phyloP scores from a whole-genome alignment of 2,888 invertebrate genomes.

The Philereme vetulata region DNA sequence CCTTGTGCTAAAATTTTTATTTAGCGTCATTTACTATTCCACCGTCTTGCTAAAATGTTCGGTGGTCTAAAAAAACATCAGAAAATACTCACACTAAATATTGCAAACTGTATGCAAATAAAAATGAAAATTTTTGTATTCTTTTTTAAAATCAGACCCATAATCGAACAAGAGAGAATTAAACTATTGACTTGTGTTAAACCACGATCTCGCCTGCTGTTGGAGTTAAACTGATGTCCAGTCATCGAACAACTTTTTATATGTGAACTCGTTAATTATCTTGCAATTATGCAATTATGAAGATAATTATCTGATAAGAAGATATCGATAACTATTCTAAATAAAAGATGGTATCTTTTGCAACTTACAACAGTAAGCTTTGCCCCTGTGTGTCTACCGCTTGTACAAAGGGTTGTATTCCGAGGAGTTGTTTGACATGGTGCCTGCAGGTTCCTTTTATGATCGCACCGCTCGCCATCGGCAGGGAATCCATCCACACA shows the following conservation, averaged over 20 bases:
- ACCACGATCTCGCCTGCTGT: no score
- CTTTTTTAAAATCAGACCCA: conserved; percentile 8
- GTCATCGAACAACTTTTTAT: conserved; percentile 1
- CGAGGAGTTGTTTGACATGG: no score
- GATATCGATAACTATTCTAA: not conserved
- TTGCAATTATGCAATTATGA: not conserved
- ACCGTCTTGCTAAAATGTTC: no score
- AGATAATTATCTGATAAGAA: no score
- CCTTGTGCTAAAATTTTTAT: no score
- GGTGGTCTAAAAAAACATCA: not conserved
- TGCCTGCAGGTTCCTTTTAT: no score
- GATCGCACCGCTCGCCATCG: no score
- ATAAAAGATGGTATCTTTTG: not conserved
- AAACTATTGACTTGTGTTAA: no score
- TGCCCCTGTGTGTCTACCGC: no score
- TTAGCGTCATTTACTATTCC: no score
- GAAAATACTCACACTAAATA: conserved; percentile 16
- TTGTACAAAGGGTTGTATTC: no score
- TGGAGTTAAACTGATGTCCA: conserved; percentile 2
- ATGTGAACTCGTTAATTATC: conserved; percentile 4
- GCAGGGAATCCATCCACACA: no score
- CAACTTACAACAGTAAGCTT: not conserved
- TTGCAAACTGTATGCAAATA: conserved; percentile 8
- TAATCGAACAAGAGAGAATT: not conserved
- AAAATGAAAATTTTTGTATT: not conserved